Evolutionary conservation across 2,888 invertebrate species (phyloP), one percentile per base, ranked within the genome.

Genomic region (Auanema freiburgensis): DNA sequence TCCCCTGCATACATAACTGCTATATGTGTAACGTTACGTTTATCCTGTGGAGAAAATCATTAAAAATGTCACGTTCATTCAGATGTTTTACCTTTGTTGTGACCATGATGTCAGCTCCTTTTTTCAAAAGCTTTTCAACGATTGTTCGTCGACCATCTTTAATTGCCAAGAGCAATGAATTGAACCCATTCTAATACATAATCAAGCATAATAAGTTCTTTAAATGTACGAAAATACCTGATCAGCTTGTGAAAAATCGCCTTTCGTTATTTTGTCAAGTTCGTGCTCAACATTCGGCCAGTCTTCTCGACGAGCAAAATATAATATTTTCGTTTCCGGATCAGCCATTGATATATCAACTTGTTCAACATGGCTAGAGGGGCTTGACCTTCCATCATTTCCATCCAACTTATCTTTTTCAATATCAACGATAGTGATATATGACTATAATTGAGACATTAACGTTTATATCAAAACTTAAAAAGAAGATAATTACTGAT

Each of bases 1-100:
- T 96, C 96, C 78, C 93, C 88, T 59, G 93, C 92, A 86, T 92
- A 91, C 90, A 92, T 91, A 24, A 94, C 92, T 14, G 95, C 92
- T 85, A 94, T 91, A 86, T 97, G 96, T 59, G 95, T 89, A 41
- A 91, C 92, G 86, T 93, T 95, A 87, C 92, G 91, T 85, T 93
- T 93, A 86, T 97, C 97, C 96, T 97, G 88, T 24, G 87, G 4
- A 46, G 21, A 10, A 46, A 18, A 46, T 46, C 3, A 18, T 46
- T 46, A 10, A 10, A 46, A 46, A 46, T 46, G 16, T 46, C 16
- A 46, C 3, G 33, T 33, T 33, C 3, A 33, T 33, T 23, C 21
- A 2, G 24, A 23, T 23, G 4, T 52, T 23, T 46, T 41, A 69
- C 77, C 65, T 79, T 81, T 8, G 78, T 77, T 21, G 63, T 72